Percentiles rank a stretch among this genome's conserved stretches.
Conservation (phyloP, 2,797 vertebrate species). For the Holocentrus rufus region DNA sequence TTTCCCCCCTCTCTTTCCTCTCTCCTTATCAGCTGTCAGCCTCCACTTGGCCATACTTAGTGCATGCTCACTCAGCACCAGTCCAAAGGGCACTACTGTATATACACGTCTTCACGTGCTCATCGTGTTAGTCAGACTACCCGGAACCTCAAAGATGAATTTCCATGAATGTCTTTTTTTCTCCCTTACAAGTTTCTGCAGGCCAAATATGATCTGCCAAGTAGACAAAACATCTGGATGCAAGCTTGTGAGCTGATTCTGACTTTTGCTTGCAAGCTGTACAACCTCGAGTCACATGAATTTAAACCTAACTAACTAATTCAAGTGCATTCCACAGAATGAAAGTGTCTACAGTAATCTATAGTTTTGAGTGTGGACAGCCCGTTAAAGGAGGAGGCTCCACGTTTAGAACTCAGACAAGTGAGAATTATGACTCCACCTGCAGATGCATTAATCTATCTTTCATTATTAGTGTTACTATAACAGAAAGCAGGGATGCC, state of each 20-base stretch:
- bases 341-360: too few relatives aligned
- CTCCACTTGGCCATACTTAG: slow-evolving; percentile 17
- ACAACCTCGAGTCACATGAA: background rate
- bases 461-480: too few relatives aligned
- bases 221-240: too few relatives aligned
- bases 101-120: background rate
- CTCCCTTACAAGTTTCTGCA: too few relatives aligned
- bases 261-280: too few relatives aligned
- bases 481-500: too few relatives aligned
- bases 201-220: too few relatives aligned
- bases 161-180: too few relatives aligned
- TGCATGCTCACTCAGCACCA: slow-evolving; percentile 32
- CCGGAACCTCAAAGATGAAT: background rate
- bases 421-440: too few relatives aligned
- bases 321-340: background rate
- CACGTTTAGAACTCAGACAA: background rate
- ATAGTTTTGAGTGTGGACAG: background rate
- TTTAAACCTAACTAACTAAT: background rate
- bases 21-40: slow-evolving; percentile 55
- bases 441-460: too few relatives aligned
- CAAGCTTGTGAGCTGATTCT: too few relatives aligned
- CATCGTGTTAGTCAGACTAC: background rate
- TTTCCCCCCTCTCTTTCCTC: slow-evolving; percentile 8
- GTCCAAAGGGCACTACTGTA: slow-evolving; percentile 63
- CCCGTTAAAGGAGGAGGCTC: background rate